Percentiles rank a stretch among this genome's conserved stretches.
These are phyloP conservation scores for Diprion similis DNA, from an alignment of 1,140 invertebrate species.

Conservation along the genomic window DNA sequence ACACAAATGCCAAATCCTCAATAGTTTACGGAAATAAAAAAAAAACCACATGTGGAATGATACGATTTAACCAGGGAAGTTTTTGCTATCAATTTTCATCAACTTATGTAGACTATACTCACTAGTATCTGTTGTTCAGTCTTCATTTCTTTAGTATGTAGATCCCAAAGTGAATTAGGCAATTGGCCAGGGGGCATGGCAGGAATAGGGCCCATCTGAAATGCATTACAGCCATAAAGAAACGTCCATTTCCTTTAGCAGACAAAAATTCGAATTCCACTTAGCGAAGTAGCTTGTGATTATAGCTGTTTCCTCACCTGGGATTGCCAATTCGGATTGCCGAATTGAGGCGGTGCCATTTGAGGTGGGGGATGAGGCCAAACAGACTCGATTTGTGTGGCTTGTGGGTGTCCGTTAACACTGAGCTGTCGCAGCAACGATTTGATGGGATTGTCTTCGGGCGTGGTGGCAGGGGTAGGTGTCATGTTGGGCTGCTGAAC, in stretches of 20 bases:
- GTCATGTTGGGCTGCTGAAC: constrained; percentile 50
- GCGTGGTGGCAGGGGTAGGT: constrained; percentile 29
- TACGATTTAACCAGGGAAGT: not conserved
- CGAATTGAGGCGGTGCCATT: constrained; percentile 48
- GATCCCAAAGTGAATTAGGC: constrained; percentile 54
- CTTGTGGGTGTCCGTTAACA: constrained; percentile 48
- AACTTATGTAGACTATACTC: constrained; percentile 21
- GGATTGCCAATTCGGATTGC: constrained; percentile 53
- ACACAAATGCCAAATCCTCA: not conserved
- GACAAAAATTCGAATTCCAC: too few species aligned
- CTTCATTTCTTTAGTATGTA: constrained; percentile 61
- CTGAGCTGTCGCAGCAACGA: constrained; percentile 62
- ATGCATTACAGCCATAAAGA: constrained; percentile 12
- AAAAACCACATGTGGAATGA: not conserved
- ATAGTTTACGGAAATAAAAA: not conserved
- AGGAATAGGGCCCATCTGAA: constrained; percentile 50
- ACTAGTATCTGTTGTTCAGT: constrained; percentile 64
- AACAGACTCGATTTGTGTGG: constrained; percentile 50
- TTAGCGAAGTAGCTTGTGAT: not conserved
- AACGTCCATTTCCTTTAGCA: too few species aligned
- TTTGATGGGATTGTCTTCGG: constrained; percentile 62
- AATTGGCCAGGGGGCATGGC: constrained; percentile 54
- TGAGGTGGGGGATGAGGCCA: constrained; percentile 52
- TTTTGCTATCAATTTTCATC: too few species aligned
- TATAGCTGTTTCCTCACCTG: constrained; percentile 36